Evolutionary conservation across 37 sponge, comb jelly and placozoan genomes (phyloP).

Genomic region (Aplysina aerophoba): DNA sequence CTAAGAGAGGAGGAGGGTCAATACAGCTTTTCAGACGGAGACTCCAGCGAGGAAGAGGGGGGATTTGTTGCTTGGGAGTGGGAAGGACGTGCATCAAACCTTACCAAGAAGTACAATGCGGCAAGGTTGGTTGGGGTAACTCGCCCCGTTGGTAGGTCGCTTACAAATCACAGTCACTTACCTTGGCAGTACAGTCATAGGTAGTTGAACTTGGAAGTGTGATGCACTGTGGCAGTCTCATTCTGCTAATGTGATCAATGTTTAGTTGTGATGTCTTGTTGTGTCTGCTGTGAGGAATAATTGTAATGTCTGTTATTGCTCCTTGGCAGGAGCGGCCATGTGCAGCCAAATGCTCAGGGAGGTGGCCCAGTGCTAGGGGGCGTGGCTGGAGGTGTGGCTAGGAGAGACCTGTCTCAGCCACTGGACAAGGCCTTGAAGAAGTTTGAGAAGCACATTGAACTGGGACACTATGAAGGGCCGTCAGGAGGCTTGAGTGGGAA

Average conservation of each 20-base stretch:
- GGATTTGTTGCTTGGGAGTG: slow-evolving; percentile 42
- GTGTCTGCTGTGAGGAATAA: background rate
- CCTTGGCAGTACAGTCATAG: background rate
- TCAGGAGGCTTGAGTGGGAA: slow-evolving; percentile 14
- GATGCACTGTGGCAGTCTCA: too few species aligned
- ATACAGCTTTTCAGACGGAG: slow-evolving; percentile 12
- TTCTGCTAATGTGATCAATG: too few species aligned
- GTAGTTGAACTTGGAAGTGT: background rate
- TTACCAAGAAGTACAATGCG: slow-evolving; percentile 86
- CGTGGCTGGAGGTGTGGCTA: background rate
- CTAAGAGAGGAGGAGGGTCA: slow-evolving; percentile 17
- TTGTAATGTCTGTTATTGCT: background rate
- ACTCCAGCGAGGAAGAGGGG: slow-evolving; percentile 37
- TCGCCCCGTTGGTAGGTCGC: background rate
- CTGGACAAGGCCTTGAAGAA: slow-evolving; percentile 52
- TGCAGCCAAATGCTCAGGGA: background rate
- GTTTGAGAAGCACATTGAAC: slow-evolving; percentile 80
- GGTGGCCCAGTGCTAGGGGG: background rate
- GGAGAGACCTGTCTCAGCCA: slow-evolving; percentile 35
- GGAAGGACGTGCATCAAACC: slow-evolving; percentile 52
- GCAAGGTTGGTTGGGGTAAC: slow-evolving; percentile 38
- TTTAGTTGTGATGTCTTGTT: too few species aligned
- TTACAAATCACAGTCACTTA: background rate
- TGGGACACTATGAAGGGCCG: slow-evolving; percentile 62
- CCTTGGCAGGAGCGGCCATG: slow-evolving; percentile 8